Percentiles rank a stretch among this genome's conserved stretches.
These are phyloP conservation scores for Anadara kagoshimensis DNA, from an alignment of 1,140 invertebrate species.

Conservation along the genomic window DNA sequence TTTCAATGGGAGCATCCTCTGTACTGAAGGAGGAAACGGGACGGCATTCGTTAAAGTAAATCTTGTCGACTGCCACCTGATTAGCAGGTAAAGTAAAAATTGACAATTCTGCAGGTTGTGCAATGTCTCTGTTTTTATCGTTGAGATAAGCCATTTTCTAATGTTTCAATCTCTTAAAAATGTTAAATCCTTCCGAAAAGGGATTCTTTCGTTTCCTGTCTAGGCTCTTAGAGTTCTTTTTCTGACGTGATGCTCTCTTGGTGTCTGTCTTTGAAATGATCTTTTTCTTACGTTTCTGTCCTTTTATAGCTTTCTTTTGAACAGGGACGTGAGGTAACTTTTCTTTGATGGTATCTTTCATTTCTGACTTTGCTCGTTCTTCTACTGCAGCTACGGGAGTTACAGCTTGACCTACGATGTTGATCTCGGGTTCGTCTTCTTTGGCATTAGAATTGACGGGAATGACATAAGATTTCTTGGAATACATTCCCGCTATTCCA, in stretches of 20 bases:
- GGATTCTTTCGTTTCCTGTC: background rate
- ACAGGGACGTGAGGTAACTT: constrained; percentile 12
- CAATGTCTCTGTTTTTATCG: constrained; percentile 27
- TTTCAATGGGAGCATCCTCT: constrained; percentile 30
- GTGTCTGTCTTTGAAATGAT: background rate
- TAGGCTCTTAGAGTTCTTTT: background rate
- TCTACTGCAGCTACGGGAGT: constrained; percentile 22
- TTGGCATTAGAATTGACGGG: background rate
- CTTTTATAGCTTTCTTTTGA: background rate
- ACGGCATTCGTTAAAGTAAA: constrained; percentile 21
- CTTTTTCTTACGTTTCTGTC: background rate
- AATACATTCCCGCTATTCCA: background rate
- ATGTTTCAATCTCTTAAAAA: background rate
- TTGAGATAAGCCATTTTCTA: constrained; percentile 22
- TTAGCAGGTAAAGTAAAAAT: constrained; percentile 25
- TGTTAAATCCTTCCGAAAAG: background rate
- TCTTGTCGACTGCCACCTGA: constrained; percentile 30
- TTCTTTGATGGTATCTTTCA: constrained; percentile 20
- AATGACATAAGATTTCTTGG: constrained; percentile 1
- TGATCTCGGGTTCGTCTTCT: constrained; percentile 2
- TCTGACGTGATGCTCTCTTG: background rate
- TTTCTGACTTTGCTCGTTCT: constrained; percentile 28
- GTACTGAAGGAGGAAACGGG: constrained; percentile 14
- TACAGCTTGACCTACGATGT: constrained; percentile 1
- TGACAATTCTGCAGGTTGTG: constrained; percentile 25